These are phyloP conservation scores for Branchellion lobata DNA, from an alignment of 2,888 invertebrate species.

Conservation along the genomic window DNA sequence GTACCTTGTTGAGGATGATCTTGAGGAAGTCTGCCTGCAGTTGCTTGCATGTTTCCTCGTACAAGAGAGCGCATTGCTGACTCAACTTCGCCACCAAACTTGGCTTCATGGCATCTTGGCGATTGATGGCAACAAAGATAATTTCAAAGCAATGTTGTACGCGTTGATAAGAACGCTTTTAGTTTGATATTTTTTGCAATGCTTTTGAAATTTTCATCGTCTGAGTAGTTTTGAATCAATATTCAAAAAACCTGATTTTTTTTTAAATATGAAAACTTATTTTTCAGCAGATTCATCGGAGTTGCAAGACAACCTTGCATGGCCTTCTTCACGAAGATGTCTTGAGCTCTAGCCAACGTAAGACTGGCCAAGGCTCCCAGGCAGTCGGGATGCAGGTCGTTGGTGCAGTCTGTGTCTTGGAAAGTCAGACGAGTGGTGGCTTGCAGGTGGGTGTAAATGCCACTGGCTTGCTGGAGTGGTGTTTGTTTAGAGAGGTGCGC, in stretches of 20 bases:
- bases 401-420: conserved; percentile 85
- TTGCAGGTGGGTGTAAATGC: conserved; percentile 83
- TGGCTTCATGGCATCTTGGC: conserved; percentile 89
- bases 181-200: too few species aligned
- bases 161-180: too few species aligned
- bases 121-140: too few species aligned
- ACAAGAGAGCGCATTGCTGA: conserved; percentile 87
- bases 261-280: too few species aligned
- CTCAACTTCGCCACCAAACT: conserved; percentile 86
- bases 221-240: too few species aligned
- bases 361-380: conserved; percentile 79
- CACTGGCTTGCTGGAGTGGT: conserved; percentile 75
- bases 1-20: conserved; percentile 83
- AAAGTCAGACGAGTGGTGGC: conserved; percentile 70
- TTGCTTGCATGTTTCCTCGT: conserved; percentile 81
- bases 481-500: too few species aligned
- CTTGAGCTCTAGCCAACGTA: conserved; percentile 97
- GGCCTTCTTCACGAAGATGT: conserved; percentile 92
- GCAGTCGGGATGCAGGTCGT: conserved; percentile 89
- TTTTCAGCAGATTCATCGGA: too few species aligned
- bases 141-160: too few species aligned
- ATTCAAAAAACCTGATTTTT: too few species aligned
- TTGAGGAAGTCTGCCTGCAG: conserved; percentile 81
- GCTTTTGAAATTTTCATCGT: too few species aligned
- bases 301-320: conserved; percentile 64